Conservation (phyloP, 2,888 invertebrate genomes). For the Pandemis corylana region DNA sequence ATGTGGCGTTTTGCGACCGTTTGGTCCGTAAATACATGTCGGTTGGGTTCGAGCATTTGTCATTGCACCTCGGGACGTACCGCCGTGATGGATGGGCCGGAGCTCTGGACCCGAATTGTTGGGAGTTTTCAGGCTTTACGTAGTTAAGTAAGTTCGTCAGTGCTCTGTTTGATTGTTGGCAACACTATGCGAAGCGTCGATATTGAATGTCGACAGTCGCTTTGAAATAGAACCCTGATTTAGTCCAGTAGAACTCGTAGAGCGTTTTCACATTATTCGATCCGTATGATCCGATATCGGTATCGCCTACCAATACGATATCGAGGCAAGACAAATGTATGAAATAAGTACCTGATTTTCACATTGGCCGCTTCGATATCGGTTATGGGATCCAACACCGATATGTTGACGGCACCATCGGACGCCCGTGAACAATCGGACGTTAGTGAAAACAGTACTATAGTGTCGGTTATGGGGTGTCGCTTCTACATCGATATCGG, state of each 20-base stretch:
- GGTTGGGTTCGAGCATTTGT: conserved; percentile 38
- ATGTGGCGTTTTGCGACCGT: conserved; percentile 31
- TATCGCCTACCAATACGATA: too few species aligned
- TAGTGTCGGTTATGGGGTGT: too few species aligned
- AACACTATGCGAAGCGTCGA: conserved; percentile 6
- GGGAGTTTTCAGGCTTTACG: conserved; percentile 31
- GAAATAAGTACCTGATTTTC: too few species aligned
- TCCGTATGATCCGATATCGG: too few species aligned
- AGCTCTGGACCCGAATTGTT: conserved; percentile 26
- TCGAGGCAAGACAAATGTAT: too few species aligned
- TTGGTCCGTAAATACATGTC: conserved; percentile 29
- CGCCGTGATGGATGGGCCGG: conserved; percentile 33
- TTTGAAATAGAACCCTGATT: background rate
- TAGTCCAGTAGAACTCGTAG: background rate
- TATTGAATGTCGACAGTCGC: background rate
- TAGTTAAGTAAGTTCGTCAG: conserved; percentile 15
- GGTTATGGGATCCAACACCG: too few species aligned
- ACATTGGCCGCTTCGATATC: too few species aligned
- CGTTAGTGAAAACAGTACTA: too few species aligned
- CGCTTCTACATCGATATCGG: too few species aligned
- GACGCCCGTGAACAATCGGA: too few species aligned
- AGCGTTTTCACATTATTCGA: too few species aligned
- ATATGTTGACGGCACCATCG: too few species aligned
- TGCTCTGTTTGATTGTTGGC: conserved; percentile 12
- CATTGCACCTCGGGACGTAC: conserved; percentile 40